phyloP scores from a whole-genome alignment of 2,888 invertebrate species.

The Zeuzera pyrina region DNA sequence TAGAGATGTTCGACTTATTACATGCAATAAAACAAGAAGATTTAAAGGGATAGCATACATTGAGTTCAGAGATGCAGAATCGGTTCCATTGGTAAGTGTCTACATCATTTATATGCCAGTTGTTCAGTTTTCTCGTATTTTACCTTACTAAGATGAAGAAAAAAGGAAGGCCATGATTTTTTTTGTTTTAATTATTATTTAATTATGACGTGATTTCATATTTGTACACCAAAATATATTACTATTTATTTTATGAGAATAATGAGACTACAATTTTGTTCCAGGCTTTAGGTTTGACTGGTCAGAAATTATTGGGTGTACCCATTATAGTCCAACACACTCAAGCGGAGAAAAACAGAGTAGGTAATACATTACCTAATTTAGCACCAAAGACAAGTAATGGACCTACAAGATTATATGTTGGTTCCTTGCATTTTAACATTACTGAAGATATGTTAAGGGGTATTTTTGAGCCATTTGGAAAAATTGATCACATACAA shows the following conservation, averaged over 20 bases:
- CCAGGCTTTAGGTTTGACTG: conserved; percentile 94
- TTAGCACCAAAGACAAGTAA: conserved; percentile 89
- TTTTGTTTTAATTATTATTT: conserved; percentile 1
- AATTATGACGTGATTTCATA: background rate
- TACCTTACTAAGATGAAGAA: too few species aligned
- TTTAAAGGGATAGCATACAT: conserved; percentile 99
- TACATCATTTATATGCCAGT: too few species aligned
- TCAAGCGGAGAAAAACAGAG: conserved; percentile 95
- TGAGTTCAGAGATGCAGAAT: conserved; percentile 98
- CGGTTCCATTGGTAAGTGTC: conserved; percentile 90
- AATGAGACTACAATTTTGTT: conserved; percentile 25
- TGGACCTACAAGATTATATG: conserved; percentile 97
- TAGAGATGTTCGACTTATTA: conserved; percentile 97
- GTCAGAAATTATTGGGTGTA: conserved; percentile 94
- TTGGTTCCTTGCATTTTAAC: conserved; percentile 98
- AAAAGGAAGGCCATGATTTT: too few species aligned
- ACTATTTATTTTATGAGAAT: conserved; percentile 1
- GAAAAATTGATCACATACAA: conserved; percentile 96
- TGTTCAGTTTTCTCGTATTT: too few species aligned
- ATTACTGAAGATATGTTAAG: conserved; percentile 99
- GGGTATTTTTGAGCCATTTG: conserved; percentile 99
- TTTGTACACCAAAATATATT: conserved; percentile 5
- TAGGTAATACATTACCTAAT: conserved; percentile 88
- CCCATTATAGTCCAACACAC: conserved; percentile 99
- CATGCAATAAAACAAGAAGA: conserved; percentile 97